Base-by-base conservation (phyloP, 2,888 invertebrate species). In the Crossocerus cetratus region DNA sequence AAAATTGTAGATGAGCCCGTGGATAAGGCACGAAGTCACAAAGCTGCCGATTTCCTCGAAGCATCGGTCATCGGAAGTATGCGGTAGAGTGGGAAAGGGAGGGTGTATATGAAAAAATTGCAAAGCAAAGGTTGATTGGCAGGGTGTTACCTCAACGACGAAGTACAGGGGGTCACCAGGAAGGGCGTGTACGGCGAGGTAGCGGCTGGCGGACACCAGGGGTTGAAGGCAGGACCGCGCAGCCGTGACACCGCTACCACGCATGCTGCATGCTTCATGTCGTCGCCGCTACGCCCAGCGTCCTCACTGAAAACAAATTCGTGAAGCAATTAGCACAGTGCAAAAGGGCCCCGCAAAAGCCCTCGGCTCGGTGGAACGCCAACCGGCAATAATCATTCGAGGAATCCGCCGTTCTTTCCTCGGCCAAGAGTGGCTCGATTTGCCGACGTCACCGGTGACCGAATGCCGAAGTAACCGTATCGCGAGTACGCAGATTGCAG, bases 121-220 rank as follows among this genome's bases (percentile, higher is more conserved):
- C 11, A 32, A 32, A 8, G 11, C 11, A 32, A 32, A 32, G 32
- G 32, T 4, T 32, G 32, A 11, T 5, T 32, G 8, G 4, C 32
- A 32, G 53, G 61, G 61, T 57, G 74, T 82, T 82, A 90, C 90
- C 87, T 90, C 90, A 79, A 89, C 90, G 80, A 90, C 86, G 87
- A 92, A 92, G 87, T 92, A 92, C 83, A 92, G 91, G 72, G 92
- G 92, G 85, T 92, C 90, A 87, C 90, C 90, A 75, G 90, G 89
- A 80, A 90, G 88, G 85, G 89, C 89, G 86, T 90, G 89, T 84
- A 90, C 87, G 86, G 90, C 90, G 87, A 90, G 90, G 85, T 90
- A 90, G 87, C 90, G 90, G 87, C 90, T 90, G 88, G 90, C 90
- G 89, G 90, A 89, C 86, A 90, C 89, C 89, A 90, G 89, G 86